phyloP scores from a whole-genome alignment of 2,113 vertebrate species.

The Nibea albiflora region DNA sequence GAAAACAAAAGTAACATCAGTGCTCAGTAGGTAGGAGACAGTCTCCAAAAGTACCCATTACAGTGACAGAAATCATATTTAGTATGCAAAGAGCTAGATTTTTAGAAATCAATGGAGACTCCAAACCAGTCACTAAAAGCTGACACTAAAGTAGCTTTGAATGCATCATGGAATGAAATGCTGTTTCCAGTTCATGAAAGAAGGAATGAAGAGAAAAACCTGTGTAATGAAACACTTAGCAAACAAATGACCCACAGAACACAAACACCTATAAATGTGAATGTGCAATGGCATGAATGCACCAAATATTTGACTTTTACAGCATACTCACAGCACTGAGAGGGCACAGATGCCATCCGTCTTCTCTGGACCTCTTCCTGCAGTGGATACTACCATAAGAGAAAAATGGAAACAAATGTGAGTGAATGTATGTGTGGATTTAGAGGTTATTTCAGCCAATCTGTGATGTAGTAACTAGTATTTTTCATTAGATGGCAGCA shows the following conservation, averaged over 20 bases:
- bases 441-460: background rate
- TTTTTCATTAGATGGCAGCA: slow-evolving; percentile 52
- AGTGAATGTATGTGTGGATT: too few species aligned
- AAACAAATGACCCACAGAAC: background rate
- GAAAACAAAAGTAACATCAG: background rate
- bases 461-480: background rate
- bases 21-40: background rate
- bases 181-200: background rate
- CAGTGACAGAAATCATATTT: background rate
- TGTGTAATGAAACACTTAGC: background rate
- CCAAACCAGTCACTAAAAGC: background rate
- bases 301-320: background rate
- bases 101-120: background rate
- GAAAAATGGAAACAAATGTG: background rate
- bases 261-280: background rate
- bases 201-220: background rate
- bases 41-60: background rate
- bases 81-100: background rate
- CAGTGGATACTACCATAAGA: slow-evolving; percentile 82
- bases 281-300: background rate
- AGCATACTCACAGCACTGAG: slow-evolving; percentile 96
- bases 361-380: slow-evolving; percentile 87
- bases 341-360: slow-evolving; percentile 86
- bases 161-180: background rate
- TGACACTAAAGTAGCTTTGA: background rate